phyloP scores from a whole-genome alignment of 2,113 vertebrate genomes.

The Rhizomys pruinosus region DNA sequence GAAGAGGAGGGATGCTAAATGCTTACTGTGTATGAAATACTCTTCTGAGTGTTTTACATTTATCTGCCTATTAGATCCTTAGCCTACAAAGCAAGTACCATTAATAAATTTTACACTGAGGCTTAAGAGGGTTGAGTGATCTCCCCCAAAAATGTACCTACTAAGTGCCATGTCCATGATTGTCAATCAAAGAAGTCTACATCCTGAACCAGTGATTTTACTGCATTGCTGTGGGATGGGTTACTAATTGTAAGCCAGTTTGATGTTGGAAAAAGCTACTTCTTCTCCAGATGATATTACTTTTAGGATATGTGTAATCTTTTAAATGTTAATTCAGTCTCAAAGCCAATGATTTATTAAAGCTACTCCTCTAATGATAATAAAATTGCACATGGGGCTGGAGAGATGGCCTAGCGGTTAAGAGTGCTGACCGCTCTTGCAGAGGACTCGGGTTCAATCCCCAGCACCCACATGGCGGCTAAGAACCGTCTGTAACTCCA shows the following conservation, averaged over 20 bases:
- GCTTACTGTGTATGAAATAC: not conserved
- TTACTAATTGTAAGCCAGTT: not conserved
- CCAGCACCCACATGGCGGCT: too few species aligned
- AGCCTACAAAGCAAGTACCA: not conserved
- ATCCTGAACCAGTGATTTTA: not conserved
- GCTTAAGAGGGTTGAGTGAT: not conserved
- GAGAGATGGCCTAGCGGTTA: too few species aligned
- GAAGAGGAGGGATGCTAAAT: not conserved
- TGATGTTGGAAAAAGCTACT: not conserved
- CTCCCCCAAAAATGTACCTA: not conserved
- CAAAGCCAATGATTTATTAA: not conserved
- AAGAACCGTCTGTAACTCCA: too few species aligned
- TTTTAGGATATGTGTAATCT: not conserved
- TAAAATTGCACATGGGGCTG: not conserved
- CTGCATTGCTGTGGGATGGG: not conserved
- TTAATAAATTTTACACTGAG: not conserved
- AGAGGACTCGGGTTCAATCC: too few species aligned
- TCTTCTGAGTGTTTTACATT: not conserved
- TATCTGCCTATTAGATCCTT: not conserved
- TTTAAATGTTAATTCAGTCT: conserved; percentile 24
- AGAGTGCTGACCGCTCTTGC: too few species aligned
- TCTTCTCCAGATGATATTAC: not conserved
- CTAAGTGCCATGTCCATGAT: not conserved
- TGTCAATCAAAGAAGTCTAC: not conserved
- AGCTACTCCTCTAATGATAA: not conserved